These are phyloP conservation scores for Erpornis zantholeuca DNA, from an alignment of 2,113 vertebrate genomes.

Conservation along the genomic window DNA sequence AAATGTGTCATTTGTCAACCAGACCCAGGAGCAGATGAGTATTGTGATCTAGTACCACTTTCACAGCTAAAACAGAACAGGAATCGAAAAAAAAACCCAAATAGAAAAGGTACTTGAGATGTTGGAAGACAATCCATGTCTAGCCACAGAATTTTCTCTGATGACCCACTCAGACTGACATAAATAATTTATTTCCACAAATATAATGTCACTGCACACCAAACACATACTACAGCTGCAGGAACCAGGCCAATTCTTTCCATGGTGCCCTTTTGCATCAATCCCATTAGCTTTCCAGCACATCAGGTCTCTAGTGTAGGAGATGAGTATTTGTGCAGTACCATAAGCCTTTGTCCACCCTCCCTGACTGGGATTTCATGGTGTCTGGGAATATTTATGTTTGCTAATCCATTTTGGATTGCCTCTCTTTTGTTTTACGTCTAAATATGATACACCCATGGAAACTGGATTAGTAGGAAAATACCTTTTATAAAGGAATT, in stretches of 20 bases:
- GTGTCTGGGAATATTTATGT: not conserved
- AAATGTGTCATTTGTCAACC: not conserved
- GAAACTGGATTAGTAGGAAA: constrained; percentile 20
- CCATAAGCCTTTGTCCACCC: not conserved
- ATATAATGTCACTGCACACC: constrained; percentile 20
- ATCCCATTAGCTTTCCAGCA: not conserved
- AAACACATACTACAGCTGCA: not conserved
- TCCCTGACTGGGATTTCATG: not conserved
- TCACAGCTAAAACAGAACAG: not conserved
- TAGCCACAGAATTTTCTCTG: not conserved
- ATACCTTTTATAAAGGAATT: not conserved
- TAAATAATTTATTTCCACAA: constrained; percentile 4
- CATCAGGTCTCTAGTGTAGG: not conserved
- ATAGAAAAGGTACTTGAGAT: not conserved
- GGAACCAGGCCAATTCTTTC: not conserved
- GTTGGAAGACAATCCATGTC: not conserved
- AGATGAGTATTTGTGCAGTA: not conserved
- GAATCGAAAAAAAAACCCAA: not conserved
- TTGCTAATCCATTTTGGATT: not conserved
- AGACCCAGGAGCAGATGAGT: not conserved
- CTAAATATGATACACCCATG: not conserved
- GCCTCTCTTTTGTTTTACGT: not conserved
- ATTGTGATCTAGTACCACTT: not conserved
- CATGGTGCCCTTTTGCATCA: not conserved
- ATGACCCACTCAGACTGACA: not conserved